These are phyloP conservation scores for Tautogolabrus adspersus DNA, from an alignment of 2,113 vertebrate species.

Conservation along the genomic window DNA sequence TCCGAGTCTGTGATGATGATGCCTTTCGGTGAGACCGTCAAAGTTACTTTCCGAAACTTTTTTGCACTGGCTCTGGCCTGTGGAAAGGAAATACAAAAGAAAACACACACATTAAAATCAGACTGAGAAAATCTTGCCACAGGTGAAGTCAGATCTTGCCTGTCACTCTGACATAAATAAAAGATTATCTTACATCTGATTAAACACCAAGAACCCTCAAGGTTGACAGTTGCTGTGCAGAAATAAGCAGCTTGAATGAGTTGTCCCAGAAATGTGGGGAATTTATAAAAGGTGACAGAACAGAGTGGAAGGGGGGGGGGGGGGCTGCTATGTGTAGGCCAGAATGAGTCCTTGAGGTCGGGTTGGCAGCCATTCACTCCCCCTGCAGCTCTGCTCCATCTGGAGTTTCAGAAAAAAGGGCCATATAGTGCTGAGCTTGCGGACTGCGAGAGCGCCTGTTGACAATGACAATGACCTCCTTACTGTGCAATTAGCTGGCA, in stretches of 20 bases:
- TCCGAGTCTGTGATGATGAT: slow-evolving; percentile 90
- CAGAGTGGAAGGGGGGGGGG: not conserved
- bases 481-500: slow-evolving; percentile 32
- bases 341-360: slow-evolving; percentile 52
- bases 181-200: slow-evolving; percentile 17
- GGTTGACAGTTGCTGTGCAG: not conserved
- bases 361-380: slow-evolving; percentile 44
- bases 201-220: slow-evolving; percentile 10
- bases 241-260: slow-evolving; percentile 14
- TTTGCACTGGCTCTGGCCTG: slow-evolving; percentile 89
- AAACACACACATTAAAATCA: slow-evolving; percentile 3
- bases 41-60: slow-evolving; percentile 91
- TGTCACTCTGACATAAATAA: slow-evolving; percentile 29
- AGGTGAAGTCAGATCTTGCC: not conserved
- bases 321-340: slow-evolving; percentile 32
- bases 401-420: slow-evolving; percentile 58
- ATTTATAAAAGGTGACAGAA: slow-evolving; percentile 57
- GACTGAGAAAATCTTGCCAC: slow-evolving; percentile 1
- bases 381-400: slow-evolving; percentile 69
- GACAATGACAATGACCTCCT: slow-evolving; percentile 60
- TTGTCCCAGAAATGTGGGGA: slow-evolving; percentile 53
- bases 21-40: slow-evolving; percentile 90
- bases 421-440: slow-evolving; percentile 64
- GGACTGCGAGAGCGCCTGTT: slow-evolving; percentile 34
- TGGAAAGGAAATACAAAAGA: slow-evolving; percentile 29